These are phyloP conservation scores for Caenorhabditis plicata DNA, from an alignment of 2,888 invertebrate species.

Conservation along the genomic window DNA sequence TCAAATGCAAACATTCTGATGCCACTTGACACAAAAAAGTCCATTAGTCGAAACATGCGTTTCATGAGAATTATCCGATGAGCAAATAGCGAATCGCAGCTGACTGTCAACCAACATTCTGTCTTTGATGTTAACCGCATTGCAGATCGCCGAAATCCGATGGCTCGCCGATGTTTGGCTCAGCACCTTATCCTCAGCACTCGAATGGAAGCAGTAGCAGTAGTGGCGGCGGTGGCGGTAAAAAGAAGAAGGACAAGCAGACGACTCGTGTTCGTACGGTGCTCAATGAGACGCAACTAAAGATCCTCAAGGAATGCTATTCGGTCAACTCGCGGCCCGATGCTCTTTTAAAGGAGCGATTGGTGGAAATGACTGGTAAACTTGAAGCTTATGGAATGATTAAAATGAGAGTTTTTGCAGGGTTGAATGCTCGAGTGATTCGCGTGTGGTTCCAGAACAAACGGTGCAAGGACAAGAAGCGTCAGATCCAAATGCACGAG, in stretches of 20 bases:
- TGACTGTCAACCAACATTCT: too few relatives aligned
- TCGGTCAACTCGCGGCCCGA: slow-evolving; percentile 96
- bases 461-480: slow-evolving; percentile 94
- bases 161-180: slow-evolving; percentile 27
- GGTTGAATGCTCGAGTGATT: slow-evolving; percentile 92
- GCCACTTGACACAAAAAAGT: too few relatives aligned
- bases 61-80: too few relatives aligned
- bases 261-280: slow-evolving; percentile 98
- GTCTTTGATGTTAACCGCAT: too few relatives aligned
- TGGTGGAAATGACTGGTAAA: slow-evolving; percentile 90
- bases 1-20: too few relatives aligned
- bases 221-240: slow-evolving; percentile 60
- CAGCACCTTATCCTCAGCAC: slow-evolving; percentile 6
- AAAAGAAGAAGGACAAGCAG: slow-evolving; percentile 71
- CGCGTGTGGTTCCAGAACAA: slow-evolving; percentile 97
- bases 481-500: slow-evolving; percentile 92
- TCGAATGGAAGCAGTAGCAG: slow-evolving; percentile 28
- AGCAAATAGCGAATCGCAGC: too few relatives aligned
- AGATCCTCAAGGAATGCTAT: slow-evolving; percentile 94
- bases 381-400: too few relatives aligned
- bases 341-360: slow-evolving; percentile 97
- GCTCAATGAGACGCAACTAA: slow-evolving; percentile 95
- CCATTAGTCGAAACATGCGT: slow-evolving; percentile 4
- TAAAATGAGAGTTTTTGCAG: slow-evolving; percentile 3
- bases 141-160: slow-evolving; percentile 46